These are phyloP conservation scores for Tenthredo mesomela DNA, from an alignment of 2,888 invertebrate species.

Conservation along the genomic window DNA sequence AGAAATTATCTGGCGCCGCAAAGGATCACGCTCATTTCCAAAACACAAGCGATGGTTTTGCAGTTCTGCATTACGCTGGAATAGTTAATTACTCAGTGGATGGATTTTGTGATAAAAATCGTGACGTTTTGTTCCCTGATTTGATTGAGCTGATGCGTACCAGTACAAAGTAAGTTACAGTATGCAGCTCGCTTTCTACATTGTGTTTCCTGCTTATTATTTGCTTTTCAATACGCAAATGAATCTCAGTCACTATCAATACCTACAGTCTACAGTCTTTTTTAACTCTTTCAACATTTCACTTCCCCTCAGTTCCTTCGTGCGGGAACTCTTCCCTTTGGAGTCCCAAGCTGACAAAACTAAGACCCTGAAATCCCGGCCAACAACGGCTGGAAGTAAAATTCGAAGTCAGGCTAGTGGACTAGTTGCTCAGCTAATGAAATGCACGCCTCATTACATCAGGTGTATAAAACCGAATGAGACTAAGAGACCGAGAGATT, in stretches of 20 bases:
- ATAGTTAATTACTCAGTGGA: conserved; percentile 83
- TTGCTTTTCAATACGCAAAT: not conserved
- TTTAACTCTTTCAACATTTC: not conserved
- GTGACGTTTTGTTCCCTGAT: conserved; percentile 84
- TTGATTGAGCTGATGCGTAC: conserved; percentile 84
- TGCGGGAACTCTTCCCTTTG: conserved; percentile 82
- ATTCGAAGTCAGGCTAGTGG: conserved; percentile 84
- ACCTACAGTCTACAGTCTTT: not conserved
- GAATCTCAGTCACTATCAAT: not conserved
- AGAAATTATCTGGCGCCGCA: conserved; percentile 80
- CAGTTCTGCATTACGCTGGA: conserved; percentile 85
- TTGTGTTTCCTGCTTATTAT: not conserved
- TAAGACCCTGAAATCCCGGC: conserved; percentile 79
- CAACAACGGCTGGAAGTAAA: conserved; percentile 84
- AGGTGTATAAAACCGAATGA: conserved; percentile 87
- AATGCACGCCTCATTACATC: conserved; percentile 85
- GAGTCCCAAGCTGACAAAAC: conserved; percentile 74
- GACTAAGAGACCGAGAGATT: conserved; percentile 83
- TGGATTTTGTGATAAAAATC: conserved; percentile 85
- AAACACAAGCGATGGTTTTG: conserved; percentile 80
- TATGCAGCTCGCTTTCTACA: not conserved
- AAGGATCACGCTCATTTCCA: conserved; percentile 82
- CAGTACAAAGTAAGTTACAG: conserved; percentile 79
- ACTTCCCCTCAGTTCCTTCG: conserved; percentile 78
- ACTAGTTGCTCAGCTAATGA: conserved; percentile 83